Base-by-base conservation (phyloP, 2,797 vertebrate genomes). In the Dicrostonyx torquatus region DNA sequence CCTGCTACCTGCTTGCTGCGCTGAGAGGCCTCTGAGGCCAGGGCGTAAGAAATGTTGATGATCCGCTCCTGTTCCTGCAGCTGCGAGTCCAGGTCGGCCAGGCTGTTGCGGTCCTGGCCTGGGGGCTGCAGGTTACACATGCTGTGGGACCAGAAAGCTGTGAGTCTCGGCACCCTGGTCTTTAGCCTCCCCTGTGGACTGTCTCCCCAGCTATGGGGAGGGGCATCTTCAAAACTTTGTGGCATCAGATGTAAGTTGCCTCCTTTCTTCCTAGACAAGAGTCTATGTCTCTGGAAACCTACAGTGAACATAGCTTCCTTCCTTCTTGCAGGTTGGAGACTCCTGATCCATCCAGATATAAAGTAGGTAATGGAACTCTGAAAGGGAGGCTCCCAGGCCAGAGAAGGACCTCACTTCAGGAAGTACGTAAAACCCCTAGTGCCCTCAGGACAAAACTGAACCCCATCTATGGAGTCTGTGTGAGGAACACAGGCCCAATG, bases 1-100 rank as follows among this genome's bases (percentile, higher is more conserved):
- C 99, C 99, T 99, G 99, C 98, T 87, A 99, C 99, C 96, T 99
- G 99, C 98, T 99, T 99, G 98, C 99, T 99, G 98, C 99, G 99
- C 97, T 99, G 99, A 31, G 99, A 99, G 90, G 99, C 99, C 98
- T 99, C 99, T 0, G 99, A 99, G 97, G 99, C 99, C 95, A 99
- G 98, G 64, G 99, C 99, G 3, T 99, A 99, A 97, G 99, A 99
- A 98, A 99, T 99, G 98, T 99, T 99, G 98, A 99, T 99, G 98
- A 99, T 99, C 95, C 99, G 98, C 97, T 99, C 99, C 98, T 99
- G 99, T 96, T 99, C 99, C 97, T 99, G 99, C 96, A 99, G 98
- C 95, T 99, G 99, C 0, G 98, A 99, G 98, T 99, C 99, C 85
- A 99, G 97, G 58, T 98, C 99, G 60, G 98, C 97, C 31, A 98